phyloP scores from a whole-genome alignment of 2,888 invertebrate genomes.

The Homarus gammarus region DNA sequence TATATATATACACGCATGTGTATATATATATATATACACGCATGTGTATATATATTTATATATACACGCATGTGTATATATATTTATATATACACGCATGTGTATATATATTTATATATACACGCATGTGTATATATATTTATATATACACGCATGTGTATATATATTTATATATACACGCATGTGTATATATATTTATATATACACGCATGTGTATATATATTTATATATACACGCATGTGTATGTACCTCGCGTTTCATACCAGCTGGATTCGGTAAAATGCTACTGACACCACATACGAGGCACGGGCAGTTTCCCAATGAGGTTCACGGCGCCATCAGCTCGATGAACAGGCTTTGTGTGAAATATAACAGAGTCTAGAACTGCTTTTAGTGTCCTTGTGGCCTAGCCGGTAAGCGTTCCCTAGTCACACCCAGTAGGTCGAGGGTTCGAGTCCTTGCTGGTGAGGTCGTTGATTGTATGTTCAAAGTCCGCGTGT shows the following conservation, averaged over 20 bases:
- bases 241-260: not conserved
- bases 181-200: constrained; percentile 24
- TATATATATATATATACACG: constrained; percentile 37
- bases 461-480: too few species aligned
- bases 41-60: constrained; percentile 50
- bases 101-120: not conserved
- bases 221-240: not conserved
- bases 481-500: too few species aligned
- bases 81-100: not conserved
- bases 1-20: constrained; percentile 1
- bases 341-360: too few species aligned
- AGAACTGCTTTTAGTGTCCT: too few species aligned
- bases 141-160: constrained; percentile 11
- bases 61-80: constrained; percentile 25
- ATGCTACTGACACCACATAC: too few species aligned
- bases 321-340: too few species aligned
- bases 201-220: constrained; percentile 10
- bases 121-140: constrained; percentile 17
- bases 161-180: constrained; percentile 33
- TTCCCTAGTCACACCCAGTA: too few species aligned
- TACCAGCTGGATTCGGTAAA: too few species aligned
- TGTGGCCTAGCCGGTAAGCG: too few species aligned
- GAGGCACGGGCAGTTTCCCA: too few species aligned
- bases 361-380: too few species aligned
- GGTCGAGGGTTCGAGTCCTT: too few species aligned